phyloP scores from a whole-genome alignment of 2,113 vertebrate genomes.

The Toxotes chatareus region DNA sequence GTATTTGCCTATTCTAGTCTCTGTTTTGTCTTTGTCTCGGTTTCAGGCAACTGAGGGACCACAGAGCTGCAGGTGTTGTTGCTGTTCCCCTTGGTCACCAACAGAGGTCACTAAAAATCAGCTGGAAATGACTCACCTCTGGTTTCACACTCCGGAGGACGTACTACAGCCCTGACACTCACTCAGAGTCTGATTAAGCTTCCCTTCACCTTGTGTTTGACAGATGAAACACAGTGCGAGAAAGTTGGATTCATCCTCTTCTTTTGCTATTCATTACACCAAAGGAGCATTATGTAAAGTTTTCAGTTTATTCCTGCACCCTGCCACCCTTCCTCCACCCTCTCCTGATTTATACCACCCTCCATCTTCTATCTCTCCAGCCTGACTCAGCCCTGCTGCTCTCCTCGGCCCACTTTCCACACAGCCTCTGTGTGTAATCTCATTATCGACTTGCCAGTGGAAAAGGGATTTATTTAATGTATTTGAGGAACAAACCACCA shows the following conservation, averaged over 20 bases:
- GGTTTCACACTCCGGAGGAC: neutral
- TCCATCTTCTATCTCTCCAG: slow-evolving; percentile 32
- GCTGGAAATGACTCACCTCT: neutral
- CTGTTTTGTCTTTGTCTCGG: neutral
- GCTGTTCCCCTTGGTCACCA: slow-evolving; percentile 31
- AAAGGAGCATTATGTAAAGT: slow-evolving; percentile 5
- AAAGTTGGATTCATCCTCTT: neutral
- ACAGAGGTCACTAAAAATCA: slow-evolving; percentile 18
- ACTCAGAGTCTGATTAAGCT: neutral
- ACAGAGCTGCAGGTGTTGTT: neutral
- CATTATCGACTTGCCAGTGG: slow-evolving; percentile 66
- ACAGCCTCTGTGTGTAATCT: slow-evolving; percentile 55
- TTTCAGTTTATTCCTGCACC: slow-evolving; percentile 1
- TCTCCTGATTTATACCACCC: slow-evolving; percentile 20
- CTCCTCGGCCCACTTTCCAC: slow-evolving; percentile 46
- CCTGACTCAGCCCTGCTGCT: slow-evolving; percentile 41
- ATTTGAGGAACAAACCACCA: slow-evolving; percentile 58
- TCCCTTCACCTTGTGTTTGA: neutral
- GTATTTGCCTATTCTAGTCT: neutral
- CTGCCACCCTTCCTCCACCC: neutral
- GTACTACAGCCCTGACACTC: neutral
- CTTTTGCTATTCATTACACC: neutral
- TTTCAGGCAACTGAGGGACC: neutral
- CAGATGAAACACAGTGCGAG: neutral
- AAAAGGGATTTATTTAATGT: slow-evolving; percentile 62